Evolutionary conservation across 2,888 invertebrate genomes (phyloP).

Genomic region (Ectropis crepuscularia): DNA sequence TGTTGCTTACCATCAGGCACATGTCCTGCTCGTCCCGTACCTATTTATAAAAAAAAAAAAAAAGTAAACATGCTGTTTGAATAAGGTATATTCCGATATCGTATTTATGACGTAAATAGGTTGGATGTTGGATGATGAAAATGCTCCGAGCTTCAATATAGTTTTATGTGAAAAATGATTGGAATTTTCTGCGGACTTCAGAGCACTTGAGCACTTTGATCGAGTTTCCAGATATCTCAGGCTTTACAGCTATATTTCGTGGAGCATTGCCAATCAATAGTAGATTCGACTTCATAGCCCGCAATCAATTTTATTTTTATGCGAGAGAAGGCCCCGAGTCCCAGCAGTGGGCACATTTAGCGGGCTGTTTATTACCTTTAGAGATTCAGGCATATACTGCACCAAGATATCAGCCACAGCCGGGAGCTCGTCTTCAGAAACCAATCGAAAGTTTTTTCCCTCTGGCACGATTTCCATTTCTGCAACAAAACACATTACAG

Average conservation of each 20-base stretch:
- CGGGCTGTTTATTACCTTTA: conserved; percentile 88
- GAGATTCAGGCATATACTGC: conserved; percentile 93
- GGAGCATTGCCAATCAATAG: neutral
- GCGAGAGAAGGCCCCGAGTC: no score
- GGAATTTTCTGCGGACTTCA: conserved; percentile 3
- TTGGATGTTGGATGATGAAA: no score
- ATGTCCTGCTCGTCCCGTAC: no score
- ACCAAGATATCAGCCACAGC: conserved; percentile 91
- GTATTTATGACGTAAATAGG: no score
- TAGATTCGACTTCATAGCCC: no score
- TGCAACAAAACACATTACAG: conserved; percentile 71
- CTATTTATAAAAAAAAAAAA: no score
- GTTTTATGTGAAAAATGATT: neutral
- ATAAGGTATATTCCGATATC: no score
- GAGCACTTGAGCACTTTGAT: no score
- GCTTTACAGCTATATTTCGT: conserved; percentile 3
- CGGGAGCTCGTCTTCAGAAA: conserved; percentile 93
- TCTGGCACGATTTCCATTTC: conserved; percentile 94
- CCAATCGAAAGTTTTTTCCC: conserved; percentile 95
- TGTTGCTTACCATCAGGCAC: no score
- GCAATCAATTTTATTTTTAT: neutral
- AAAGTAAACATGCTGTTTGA: no score
- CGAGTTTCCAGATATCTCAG: conserved; percentile 5
- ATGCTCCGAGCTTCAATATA: neutral
- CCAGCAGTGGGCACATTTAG: neutral